These are phyloP conservation scores for Drosophila setosimentum DNA, from an alignment of 2,888 invertebrate genomes.

Conservation along the genomic window DNA sequence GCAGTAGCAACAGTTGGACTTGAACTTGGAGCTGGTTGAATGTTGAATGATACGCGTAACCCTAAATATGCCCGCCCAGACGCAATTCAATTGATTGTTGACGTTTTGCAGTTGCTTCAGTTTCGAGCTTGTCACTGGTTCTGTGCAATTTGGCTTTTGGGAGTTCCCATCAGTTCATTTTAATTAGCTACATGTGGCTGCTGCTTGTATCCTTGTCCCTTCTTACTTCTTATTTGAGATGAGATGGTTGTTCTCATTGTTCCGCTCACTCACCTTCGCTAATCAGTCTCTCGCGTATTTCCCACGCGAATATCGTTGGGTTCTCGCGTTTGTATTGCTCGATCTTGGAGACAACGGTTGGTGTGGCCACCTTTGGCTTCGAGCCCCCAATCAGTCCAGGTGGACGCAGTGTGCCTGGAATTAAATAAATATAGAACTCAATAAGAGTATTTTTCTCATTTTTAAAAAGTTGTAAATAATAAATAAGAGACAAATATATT, in stretches of 20 bases:
- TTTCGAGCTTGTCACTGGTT: slow-evolving; percentile 36
- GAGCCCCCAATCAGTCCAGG: slow-evolving; percentile 97
- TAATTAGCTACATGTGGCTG: slow-evolving; percentile 66
- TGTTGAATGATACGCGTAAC: slow-evolving; percentile 28
- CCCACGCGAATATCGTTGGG: slow-evolving; percentile 99
- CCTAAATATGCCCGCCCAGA: slow-evolving; percentile 49
- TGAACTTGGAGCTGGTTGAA: background rate
- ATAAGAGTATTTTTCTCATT: background rate
- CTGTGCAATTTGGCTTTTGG: slow-evolving; percentile 75
- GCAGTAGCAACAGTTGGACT: background rate
- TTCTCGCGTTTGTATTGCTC: slow-evolving; percentile 99
- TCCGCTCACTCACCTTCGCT: slow-evolving; percentile 92
- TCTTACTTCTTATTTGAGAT: background rate
- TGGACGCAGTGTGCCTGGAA: slow-evolving; percentile 93
- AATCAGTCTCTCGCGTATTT: slow-evolving; percentile 97
- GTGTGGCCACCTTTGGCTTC: slow-evolving; percentile 99
- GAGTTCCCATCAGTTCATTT: slow-evolving; percentile 72
- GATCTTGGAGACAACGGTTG: slow-evolving; percentile 98
- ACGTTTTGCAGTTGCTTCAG: slow-evolving; percentile 32
- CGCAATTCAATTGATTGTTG: slow-evolving; percentile 46
- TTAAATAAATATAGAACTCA: slow-evolving; percentile 75
- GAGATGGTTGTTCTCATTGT: slow-evolving; percentile 37
- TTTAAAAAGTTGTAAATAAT: background rate
- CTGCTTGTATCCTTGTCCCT: background rate
- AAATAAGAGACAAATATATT: background rate